Evolutionary conservation across 2,113 vertebrate species (phyloP), one percentile per base, ranked within the genome.

Genomic region (Echinops telfairi): DNA sequence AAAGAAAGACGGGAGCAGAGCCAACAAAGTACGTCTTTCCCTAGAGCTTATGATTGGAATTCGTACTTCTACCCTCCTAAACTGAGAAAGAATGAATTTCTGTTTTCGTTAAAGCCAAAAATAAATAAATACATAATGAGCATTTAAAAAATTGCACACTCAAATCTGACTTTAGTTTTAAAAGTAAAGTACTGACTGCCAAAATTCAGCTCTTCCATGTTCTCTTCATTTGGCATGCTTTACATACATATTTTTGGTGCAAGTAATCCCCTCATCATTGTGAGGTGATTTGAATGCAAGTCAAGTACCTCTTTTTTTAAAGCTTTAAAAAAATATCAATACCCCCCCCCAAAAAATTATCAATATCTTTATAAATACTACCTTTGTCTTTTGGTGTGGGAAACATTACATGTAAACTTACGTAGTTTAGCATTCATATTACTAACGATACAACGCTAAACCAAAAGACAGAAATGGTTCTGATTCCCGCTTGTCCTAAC

Each of bases 221-320:
- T 87, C 40, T 90, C 31, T 89, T 91, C 23, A n/a, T 92, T 53
- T 88, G 33, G 29, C 58, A 27, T 79, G 36, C 17, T 86, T 8
- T 85, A 25, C 57, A 31, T 73, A 58, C 36, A 0, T 88, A 47
- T 89, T 71, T 89, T 86, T 89, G 70, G 27, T 33, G 36, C 71
- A 73, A 11, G 17, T 73, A 36, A 33, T 73, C n/a, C 33, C 71
- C 7, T 22, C 29, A 31, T 31, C 66, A 31, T 31, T 31, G 66
- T 31, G 31, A 14, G 17, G 10, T 68, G 14, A 3, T 36, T 36
- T 14, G 19, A 10, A 22, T 7, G 2, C 36, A 36, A 73, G n/a
- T 73, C 7, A 4, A 73, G 22, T 73, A 22, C 33, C 19, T 73
- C 19, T 10, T 36, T 73, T 36, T 73, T 73, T 73, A 73, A 73